These are phyloP conservation scores for Nebria salina DNA, from an alignment of 2,888 invertebrate species.

Conservation along the genomic window DNA sequence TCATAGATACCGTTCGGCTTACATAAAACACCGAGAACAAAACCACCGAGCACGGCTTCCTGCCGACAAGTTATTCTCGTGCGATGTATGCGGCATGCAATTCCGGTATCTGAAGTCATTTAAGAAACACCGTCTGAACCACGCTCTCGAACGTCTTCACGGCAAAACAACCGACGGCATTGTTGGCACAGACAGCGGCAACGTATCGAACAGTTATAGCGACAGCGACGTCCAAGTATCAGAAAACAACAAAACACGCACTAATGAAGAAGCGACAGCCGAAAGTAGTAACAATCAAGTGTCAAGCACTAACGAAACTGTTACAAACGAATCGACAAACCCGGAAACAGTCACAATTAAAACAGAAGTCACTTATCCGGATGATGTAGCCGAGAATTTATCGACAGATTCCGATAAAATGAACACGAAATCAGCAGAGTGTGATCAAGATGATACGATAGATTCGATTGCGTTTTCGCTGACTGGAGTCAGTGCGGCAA, in stretches of 20 bases:
- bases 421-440: constrained; percentile 61
- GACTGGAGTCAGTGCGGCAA: constrained; percentile 67
- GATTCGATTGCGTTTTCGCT: constrained; percentile 72
- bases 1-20: constrained; percentile 79
- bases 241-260: constrained; percentile 26
- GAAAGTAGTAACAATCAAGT: constrained; percentile 70
- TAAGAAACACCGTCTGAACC: constrained; percentile 88
- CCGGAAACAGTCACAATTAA: constrained; percentile 51
- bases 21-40: constrained; percentile 86
- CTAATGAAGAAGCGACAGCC: constrained; percentile 45
- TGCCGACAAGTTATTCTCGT: constrained; percentile 89
- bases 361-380: constrained; percentile 51
- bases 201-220: constrained; percentile 39
- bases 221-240: constrained; percentile 34
- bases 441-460: constrained; percentile 77
- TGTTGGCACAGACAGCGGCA: constrained; percentile 49
- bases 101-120: constrained; percentile 87
- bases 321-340: constrained; percentile 63
- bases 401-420: constrained; percentile 57
- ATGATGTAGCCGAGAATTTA: constrained; percentile 56
- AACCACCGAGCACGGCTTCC: constrained; percentile 88
- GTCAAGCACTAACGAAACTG: constrained; percentile 71
- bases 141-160: constrained; percentile 84
- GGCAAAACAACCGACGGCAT: constrained; percentile 65
- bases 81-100: constrained; percentile 93